A percentile compares a stretch with the other conserved stretches of the same genome.
phyloP scores from a whole-genome alignment of 2,888 invertebrate genomes.

The Seladonia tumulorum region DNA sequence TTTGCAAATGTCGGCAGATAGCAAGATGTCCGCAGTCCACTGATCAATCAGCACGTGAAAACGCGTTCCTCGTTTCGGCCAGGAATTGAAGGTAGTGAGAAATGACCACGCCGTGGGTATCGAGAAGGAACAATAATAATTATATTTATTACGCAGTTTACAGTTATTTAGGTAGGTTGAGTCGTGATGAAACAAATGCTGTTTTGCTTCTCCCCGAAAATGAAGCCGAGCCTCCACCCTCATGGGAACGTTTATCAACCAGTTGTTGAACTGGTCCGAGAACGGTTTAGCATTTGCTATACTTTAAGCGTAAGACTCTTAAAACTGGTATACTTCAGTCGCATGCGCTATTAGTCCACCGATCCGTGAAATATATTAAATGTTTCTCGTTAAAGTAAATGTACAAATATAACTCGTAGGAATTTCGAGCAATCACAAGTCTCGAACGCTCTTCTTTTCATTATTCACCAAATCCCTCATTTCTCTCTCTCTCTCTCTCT shows the following conservation, averaged over 20 bases:
- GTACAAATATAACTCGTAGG: constrained; percentile 65
- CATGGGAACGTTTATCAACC: constrained; percentile 1
- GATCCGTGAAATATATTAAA: constrained; percentile 67
- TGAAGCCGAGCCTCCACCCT: not conserved
- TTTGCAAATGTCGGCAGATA: not conserved
- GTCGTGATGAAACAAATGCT: constrained; percentile 58
- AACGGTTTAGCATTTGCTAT: constrained; percentile 62
- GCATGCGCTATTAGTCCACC: constrained; percentile 65
- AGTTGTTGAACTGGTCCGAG: constrained; percentile 48
- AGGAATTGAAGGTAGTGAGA: constrained; percentile 19
- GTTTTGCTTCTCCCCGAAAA: constrained; percentile 13
- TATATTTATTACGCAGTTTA: constrained; percentile 65
- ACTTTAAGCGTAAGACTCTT: constrained; percentile 64
- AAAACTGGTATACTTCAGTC: constrained; percentile 64
- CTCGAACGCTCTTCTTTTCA: constrained; percentile 60
- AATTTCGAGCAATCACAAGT: constrained; percentile 65
- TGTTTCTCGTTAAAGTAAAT: constrained; percentile 66
- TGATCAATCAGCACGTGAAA: constrained; percentile 1
- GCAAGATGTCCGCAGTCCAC: not conserved
- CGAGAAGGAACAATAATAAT: constrained; percentile 65
- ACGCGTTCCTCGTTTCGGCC: not conserved
- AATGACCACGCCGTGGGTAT: constrained; percentile 36
- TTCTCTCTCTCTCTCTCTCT: not conserved
- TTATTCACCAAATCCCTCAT: constrained; percentile 41
- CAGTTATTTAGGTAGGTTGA: constrained; percentile 61